A percentile compares a stretch with the other conserved stretches of the same genome.
Conservation (phyloP, 1,140 invertebrate genomes). For the Trachymyrmex septentrionalis region DNA sequence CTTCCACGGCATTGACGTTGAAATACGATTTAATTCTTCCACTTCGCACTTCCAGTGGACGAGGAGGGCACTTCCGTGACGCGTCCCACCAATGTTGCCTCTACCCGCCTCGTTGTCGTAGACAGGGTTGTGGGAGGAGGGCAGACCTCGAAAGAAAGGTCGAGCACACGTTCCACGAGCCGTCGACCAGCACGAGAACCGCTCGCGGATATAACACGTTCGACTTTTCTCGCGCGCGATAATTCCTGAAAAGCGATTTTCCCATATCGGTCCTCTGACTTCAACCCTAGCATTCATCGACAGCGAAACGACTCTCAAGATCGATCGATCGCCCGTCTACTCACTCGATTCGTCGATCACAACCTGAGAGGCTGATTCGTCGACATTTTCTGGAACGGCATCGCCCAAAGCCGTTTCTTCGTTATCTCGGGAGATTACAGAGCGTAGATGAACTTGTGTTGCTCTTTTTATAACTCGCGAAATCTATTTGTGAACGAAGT, state of each 20-base stretch:
- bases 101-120: slow-evolving; percentile 34
- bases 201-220: slow-evolving; percentile 67
- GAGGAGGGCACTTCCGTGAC: slow-evolving; percentile 72
- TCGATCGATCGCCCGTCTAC: slow-evolving; percentile 55
- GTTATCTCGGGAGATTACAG: slow-evolving; percentile 54
- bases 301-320: slow-evolving; percentile 47
- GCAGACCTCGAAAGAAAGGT: slow-evolving; percentile 12
- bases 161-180: not conserved
- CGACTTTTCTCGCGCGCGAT: slow-evolving; percentile 66
- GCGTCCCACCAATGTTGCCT: slow-evolving; percentile 42
- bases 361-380: slow-evolving; percentile 46
- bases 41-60: slow-evolving; percentile 78
- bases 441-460: slow-evolving; percentile 17
- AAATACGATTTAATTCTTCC: slow-evolving; percentile 84
- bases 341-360: slow-evolving; percentile 67
- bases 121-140: not conserved
- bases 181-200: slow-evolving; percentile 51
- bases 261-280: slow-evolving; percentile 63
- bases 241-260: slow-evolving; percentile 69
- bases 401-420: slow-evolving; percentile 61
- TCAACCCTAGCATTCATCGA: slow-evolving; percentile 19
- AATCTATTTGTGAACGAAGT: slow-evolving; percentile 3
- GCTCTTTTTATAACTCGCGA: slow-evolving; percentile 17
- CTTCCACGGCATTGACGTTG: slow-evolving; percentile 81
- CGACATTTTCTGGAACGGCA: slow-evolving; percentile 61